Base-by-base conservation (phyloP, 2,888 invertebrate species). In the Andrena hattorfiana region DNA sequence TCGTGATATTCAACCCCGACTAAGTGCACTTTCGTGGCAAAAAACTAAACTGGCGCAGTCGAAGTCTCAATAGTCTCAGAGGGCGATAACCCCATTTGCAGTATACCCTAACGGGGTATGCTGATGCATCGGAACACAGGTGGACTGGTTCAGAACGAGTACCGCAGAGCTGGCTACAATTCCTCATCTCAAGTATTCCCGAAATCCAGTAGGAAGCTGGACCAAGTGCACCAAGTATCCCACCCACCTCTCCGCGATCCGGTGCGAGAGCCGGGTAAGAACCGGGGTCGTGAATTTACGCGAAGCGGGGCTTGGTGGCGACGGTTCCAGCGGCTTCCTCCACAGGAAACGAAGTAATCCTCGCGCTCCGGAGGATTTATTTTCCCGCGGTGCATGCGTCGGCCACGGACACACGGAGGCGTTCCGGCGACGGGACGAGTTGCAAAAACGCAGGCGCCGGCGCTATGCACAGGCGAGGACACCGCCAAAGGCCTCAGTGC, bases 381-480 rank as follows among this genome's bases (percentile, higher is more conserved):
- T 76, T 69, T 70, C 35, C 76, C 16, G 56, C 23, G 49, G 62
- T 67, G 76, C 76, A 77, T 79, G 74, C 78, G 78, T 32, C 87
- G 77, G 56, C 67, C 4, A 56, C 20, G 48, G 56, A 60, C 26
- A 20, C 23, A 32, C 16, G 51, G 75, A 70, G 78, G 73, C 79
- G 87, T 79, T 80, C 66, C 72, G 70, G 77, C 73, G 76, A 83
- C 84, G 87, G 85, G 88, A 84, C 88, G 67, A 77, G 73, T 77
- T 67, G 88, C 90, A 93, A 93, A 92, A 93, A 91, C 89, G 86
- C 85, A 92, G 93, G 93, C 93, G 93, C 93, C 93, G 93, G 93
- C 92, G 93, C 91, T 92, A 92, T 89, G 90, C 88, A 84, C 88
- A 81, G 81, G 88, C 80, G 72, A 78, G 10, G 42, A 84, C 85